phyloP scores from a whole-genome alignment of 2,888 invertebrate genomes.

The Oscheius sp. region DNA sequence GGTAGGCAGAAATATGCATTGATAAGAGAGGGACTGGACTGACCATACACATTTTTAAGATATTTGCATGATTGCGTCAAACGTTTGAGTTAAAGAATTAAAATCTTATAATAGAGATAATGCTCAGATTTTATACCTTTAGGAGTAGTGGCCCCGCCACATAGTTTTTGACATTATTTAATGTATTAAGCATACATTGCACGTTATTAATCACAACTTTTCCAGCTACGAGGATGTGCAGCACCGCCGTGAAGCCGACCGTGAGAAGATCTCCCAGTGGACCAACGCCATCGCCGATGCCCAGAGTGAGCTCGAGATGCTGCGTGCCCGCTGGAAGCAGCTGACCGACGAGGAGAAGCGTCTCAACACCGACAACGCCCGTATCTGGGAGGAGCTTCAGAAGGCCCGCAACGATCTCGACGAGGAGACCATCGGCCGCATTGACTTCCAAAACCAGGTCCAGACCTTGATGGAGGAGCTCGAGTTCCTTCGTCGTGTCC shows the following conservation, averaged over 20 bases:
- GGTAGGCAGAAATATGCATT: slow-evolving; percentile 2
- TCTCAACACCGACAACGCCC: slow-evolving; percentile 69
- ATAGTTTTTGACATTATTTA: too few species aligned
- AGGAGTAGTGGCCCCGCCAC: too few species aligned
- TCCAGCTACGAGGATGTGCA: slow-evolving; percentile 71
- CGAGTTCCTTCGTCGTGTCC: slow-evolving; percentile 73
- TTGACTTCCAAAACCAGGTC: slow-evolving; percentile 74
- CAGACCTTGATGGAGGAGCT: slow-evolving; percentile 74
- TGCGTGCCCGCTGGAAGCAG: slow-evolving; percentile 72
- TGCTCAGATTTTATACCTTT: too few species aligned
- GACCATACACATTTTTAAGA: background rate
- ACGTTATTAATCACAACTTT: background rate
- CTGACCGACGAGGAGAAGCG: slow-evolving; percentile 72
- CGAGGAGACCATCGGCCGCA: slow-evolving; percentile 74
- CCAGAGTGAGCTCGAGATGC: slow-evolving; percentile 73
- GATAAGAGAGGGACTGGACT: background rate
- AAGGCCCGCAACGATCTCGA: slow-evolving; percentile 73
- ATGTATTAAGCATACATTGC: too few species aligned
- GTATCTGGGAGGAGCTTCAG: slow-evolving; percentile 72
- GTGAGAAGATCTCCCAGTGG: slow-evolving; percentile 71
- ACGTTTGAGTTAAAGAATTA: too few species aligned
- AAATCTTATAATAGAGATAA: too few species aligned
- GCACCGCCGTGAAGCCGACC: slow-evolving; percentile 69
- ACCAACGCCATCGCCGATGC: slow-evolving; percentile 72
- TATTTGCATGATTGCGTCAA: too few species aligned